Evolutionary conservation across 2,797 vertebrate genomes (phyloP), one percentile per base, ranked within the genome.

Genomic region (Chrosomus eos): DNA sequence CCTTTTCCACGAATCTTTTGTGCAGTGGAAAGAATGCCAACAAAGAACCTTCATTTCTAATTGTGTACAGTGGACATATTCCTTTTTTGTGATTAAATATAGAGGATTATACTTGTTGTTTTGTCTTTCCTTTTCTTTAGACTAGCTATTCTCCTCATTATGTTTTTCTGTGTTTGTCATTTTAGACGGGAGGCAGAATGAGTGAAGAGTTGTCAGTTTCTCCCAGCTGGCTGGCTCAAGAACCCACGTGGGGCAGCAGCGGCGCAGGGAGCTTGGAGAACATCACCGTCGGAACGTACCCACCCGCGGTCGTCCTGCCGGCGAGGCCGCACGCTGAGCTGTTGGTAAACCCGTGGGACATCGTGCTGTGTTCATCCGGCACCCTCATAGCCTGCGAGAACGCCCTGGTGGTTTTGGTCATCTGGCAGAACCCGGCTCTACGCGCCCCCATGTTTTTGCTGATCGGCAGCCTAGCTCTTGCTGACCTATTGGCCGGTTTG

Each of bases 361-460:
- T 99, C 64, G 97, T 99, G 86, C 92, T 99, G 90, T 99, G 98
- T 87, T 96, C 97, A 48, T 99, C 98, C 0, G 98, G 98, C 85
- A 99, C 97, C 48, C 95, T 99, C 89, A 99, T 99, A 82, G 98
- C 97, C 91, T 99, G 98, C 3, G 98, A 99, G 91, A 99, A 99
- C 77, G 97, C 98, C 40, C 36, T 99, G 86, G 98, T 99, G 93
- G 97, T 99, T 84, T 95, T 99, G 91, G 97, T 99, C n/a, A 99
- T 99, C 94, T 97, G 98, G 96, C 97, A 99, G 94, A 99, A 97
- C 91, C 97, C 98, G 8, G 95, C 96, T 33, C 96, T 99, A 78
- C 93, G 98, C 0, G 98, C 98, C 0, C 98, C 98, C 81, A 99
- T 99, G 98, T 99, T 98, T 93, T 95, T 99, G 88, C 95, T 99